These are phyloP conservation scores for Galerucella pusilla DNA, from an alignment of 2,888 invertebrate species.

Conservation along the genomic window DNA sequence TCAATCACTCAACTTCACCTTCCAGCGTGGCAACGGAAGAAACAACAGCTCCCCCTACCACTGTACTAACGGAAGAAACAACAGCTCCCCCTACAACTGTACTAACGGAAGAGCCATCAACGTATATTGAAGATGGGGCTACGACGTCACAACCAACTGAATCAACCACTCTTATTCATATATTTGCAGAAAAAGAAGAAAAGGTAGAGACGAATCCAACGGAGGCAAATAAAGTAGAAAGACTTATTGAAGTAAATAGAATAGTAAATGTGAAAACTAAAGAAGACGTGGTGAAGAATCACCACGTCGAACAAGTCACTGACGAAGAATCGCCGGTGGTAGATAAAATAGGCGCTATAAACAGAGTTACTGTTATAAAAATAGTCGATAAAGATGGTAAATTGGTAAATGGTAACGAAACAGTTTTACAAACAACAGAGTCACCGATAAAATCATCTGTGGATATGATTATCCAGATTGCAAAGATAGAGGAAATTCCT, in stretches of 20 bases:
- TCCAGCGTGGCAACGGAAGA: conserved; percentile 22
- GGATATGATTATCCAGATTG: conserved; percentile 42
- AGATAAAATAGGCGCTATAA: conserved; percentile 77
- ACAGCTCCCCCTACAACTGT: background rate
- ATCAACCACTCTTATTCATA: conserved; percentile 64
- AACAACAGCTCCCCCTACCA: background rate
- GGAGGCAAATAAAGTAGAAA: conserved; percentile 65
- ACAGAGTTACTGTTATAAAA: conserved; percentile 75
- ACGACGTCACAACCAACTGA: conserved; percentile 51
- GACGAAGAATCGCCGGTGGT: conserved; percentile 71
- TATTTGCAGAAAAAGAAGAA: conserved; percentile 65
- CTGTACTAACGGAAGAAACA: conserved; percentile 13
- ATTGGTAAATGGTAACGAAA: conserved; percentile 46
- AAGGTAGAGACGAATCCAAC: conserved; percentile 48
- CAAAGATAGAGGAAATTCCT: conserved; percentile 50
- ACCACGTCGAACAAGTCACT: conserved; percentile 63
- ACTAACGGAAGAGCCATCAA: conserved; percentile 34
- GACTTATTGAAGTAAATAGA: conserved; percentile 76
- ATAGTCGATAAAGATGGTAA: conserved; percentile 69
- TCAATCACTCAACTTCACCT: conserved; percentile 24
- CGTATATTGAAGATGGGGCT: background rate
- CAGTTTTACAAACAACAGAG: conserved; percentile 37
- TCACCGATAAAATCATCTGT: conserved; percentile 38
- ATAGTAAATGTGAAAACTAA: conserved; percentile 77
- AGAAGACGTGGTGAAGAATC: conserved; percentile 70